Evolutionary conservation across 1,140 invertebrate genomes (phyloP).

Genomic region (Drosophila santomea): DNA sequence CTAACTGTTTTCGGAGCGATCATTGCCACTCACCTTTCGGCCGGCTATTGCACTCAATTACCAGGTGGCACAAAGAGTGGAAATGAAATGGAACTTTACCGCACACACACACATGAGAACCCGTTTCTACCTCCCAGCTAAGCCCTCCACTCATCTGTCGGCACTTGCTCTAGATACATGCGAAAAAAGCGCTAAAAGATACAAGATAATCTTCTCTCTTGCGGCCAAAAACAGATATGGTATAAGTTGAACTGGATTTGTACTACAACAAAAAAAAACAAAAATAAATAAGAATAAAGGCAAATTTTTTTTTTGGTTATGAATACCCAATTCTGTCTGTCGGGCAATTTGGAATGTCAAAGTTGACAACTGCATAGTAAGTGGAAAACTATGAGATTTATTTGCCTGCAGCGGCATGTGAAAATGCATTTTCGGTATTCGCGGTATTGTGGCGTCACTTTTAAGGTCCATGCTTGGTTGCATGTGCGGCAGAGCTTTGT

Average conservation of each 20-base stretch:
- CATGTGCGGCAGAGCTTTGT: slow-evolving; percentile 43
- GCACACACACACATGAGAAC: slow-evolving; percentile 43
- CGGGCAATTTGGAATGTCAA: slow-evolving; percentile 58
- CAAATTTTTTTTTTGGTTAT: slow-evolving; percentile 19
- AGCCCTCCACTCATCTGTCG: slow-evolving; percentile 37
- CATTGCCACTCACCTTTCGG: slow-evolving; percentile 47
- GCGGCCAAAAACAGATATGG: slow-evolving; percentile 21
- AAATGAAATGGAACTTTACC: slow-evolving; percentile 61
- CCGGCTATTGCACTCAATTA: slow-evolving; percentile 56
- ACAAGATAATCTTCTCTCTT: slow-evolving; percentile 42
- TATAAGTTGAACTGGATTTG: slow-evolving; percentile 23
- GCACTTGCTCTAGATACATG: slow-evolving; percentile 45
- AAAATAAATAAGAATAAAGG: neutral
- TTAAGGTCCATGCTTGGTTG: slow-evolving; percentile 56
- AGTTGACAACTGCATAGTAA: slow-evolving; percentile 58
- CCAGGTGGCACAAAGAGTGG: slow-evolving; percentile 44
- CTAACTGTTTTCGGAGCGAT: slow-evolving; percentile 68
- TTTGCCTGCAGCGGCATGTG: slow-evolving; percentile 52
- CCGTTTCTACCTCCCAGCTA: slow-evolving; percentile 52
- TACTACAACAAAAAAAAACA: no score
- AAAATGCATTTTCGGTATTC: slow-evolving; percentile 61
- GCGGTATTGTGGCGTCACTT: slow-evolving; percentile 65
- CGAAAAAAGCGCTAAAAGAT: slow-evolving; percentile 46
- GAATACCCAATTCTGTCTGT: slow-evolving; percentile 19
- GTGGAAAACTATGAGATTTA: slow-evolving; percentile 40